These are phyloP conservation scores for Alcis repandata DNA, from an alignment of 2,888 invertebrate genomes.

Conservation along the genomic window DNA sequence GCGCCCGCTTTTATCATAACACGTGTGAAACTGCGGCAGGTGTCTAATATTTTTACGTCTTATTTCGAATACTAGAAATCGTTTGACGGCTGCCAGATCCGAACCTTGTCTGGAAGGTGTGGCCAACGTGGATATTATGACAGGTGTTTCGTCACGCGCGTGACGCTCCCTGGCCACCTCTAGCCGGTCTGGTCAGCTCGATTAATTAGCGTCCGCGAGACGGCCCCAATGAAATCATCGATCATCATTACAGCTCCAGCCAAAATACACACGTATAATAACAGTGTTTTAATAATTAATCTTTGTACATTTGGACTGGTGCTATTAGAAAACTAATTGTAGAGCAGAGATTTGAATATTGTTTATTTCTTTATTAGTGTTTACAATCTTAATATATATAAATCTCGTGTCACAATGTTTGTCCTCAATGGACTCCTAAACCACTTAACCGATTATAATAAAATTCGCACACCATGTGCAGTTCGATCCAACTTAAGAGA, in stretches of 20 bases:
- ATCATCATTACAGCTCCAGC: conserved; percentile 60
- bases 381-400: too few species aligned
- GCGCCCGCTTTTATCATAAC: too few species aligned
- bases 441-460: too few species aligned
- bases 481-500: too few species aligned
- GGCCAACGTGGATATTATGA: conserved; percentile 44
- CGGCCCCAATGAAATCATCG: conserved; percentile 60
- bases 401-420: too few species aligned
- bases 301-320: conserved; percentile 44
- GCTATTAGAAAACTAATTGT: conserved; percentile 26
- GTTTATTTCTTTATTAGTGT: conserved; percentile 12
- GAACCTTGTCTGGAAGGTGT: conserved; percentile 6
- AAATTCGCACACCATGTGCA: too few species aligned
- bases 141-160: conserved; percentile 64
- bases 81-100: not conserved
- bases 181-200: conserved; percentile 58
- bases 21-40: not conserved
- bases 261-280: conserved; percentile 51
- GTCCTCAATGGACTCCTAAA: too few species aligned
- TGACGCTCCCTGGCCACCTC: conserved; percentile 49
- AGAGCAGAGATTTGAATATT: not conserved
- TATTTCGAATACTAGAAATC: not conserved
- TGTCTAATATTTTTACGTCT: not conserved
- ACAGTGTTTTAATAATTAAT: conserved; percentile 48
- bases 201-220: conserved; percentile 64